Evolutionary conservation across 1,140 invertebrate species (phyloP), one percentile per base, ranked within the genome.

Genomic region (Streblospio benedicti): DNA sequence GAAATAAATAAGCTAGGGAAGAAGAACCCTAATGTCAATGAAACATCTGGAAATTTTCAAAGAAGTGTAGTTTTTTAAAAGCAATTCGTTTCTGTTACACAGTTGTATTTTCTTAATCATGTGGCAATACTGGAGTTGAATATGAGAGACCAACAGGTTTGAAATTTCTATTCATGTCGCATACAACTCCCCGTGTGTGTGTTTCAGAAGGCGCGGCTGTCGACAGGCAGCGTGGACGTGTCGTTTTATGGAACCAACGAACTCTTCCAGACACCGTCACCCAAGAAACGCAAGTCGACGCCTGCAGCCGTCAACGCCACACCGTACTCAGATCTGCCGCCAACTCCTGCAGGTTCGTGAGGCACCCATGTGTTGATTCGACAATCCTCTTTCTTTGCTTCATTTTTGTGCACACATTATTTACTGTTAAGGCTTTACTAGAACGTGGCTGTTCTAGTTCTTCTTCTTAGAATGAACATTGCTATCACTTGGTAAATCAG

Each of bases 351-450:
- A 55, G 69, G 68, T 32, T 71, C 72, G 20, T 65, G 65, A 33
- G 64, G 70, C 45, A 74, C 72, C 70, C 63, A 69, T 54, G 71
- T 74, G 16, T 74, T n/a, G n/a, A n/a, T n/a, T n/a, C n/a, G n/a
- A n/a, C n/a, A n/a, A n/a, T n/a, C 72, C 0, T 71, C 72, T 38
- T 47, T 73, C 5, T 63, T 62, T 12, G n/a, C 31, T 4, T 16
- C 30, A 9, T 20, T 12, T 9, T 49, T 25, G n/a, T n/a, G n/a
- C n/a, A n/a, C n/a, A n/a, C n/a, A n/a, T n/a, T n/a, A n/a, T n/a
- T n/a, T n/a, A n/a, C n/a, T n/a, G n/a, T n/a, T n/a, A n/a, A n/a
- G n/a, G n/a, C n/a, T n/a, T n/a, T n/a, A n/a, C n/a, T n/a, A n/a
- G n/a, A n/a, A n/a, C n/a, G n/a, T n/a, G n/a, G n/a, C n/a, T n/a